Evolutionary conservation across 2,888 invertebrate species (phyloP).

Genomic region (Phengaris arion): DNA sequence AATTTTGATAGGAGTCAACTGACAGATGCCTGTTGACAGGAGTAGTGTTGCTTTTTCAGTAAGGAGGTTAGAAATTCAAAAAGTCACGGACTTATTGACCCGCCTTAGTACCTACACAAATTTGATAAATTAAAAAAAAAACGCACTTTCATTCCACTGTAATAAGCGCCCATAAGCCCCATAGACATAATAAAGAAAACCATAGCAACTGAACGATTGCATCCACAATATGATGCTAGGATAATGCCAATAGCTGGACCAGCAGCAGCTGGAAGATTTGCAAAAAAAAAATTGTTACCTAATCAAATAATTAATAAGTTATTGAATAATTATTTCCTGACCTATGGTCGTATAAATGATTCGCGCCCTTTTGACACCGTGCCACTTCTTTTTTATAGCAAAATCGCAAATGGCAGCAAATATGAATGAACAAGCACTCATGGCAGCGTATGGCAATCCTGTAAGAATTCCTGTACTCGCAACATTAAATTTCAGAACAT

Average conservation of each 20-base stretch:
- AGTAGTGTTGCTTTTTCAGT: too few species aligned
- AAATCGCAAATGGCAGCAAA: conserved; percentile 73
- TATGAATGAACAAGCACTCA: conserved; percentile 72
- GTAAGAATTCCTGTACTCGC: conserved; percentile 73
- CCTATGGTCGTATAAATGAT: conserved; percentile 64
- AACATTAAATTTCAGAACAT: conserved; percentile 76
- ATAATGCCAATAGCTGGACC: conserved; percentile 64
- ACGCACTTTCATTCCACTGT: conserved; percentile 78
- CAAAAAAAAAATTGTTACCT: neutral
- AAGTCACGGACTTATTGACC: too few species aligned
- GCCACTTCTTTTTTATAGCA: conserved; percentile 45
- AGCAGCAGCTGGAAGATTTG: conserved; percentile 60
- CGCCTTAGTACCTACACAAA: too few species aligned
- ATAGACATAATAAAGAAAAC: conserved; percentile 72
- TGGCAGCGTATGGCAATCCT: conserved; percentile 77
- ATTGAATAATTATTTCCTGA: conserved; percentile 37
- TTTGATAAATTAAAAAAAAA: neutral
- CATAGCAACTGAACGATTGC: conserved; percentile 56
- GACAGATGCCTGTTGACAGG: too few species aligned
- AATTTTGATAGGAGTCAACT: too few species aligned
- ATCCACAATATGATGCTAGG: conserved; percentile 70
- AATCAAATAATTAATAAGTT: neutral
- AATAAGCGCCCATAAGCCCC: conserved; percentile 80
- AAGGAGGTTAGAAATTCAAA: too few species aligned
- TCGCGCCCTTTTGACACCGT: conserved; percentile 52